Percentiles rank a stretch among this genome's conserved stretches.
phyloP scores from a whole-genome alignment of 2,113 vertebrate species.

The Sprattus sprattus region DNA sequence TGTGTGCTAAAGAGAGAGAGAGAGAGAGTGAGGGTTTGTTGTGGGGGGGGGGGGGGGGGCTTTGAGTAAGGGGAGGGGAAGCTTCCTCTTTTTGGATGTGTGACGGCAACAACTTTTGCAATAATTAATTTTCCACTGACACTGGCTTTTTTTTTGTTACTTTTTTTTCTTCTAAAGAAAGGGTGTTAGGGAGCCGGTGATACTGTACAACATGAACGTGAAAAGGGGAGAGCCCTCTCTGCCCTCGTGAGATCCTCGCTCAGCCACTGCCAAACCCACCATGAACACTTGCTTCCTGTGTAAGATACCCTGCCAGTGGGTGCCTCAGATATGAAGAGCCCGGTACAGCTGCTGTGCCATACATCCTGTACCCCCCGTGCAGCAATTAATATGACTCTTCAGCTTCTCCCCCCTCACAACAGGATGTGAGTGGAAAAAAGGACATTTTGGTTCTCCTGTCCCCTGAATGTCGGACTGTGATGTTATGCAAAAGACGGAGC shows the following conservation, averaged over 20 bases:
- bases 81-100: slow-evolving; percentile 67
- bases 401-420: not conserved
- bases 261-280: not conserved
- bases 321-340: not conserved
- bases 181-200: not conserved
- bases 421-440: not conserved
- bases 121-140: slow-evolving; percentile 66
- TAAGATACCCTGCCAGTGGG: not conserved
- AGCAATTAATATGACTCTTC: not conserved
- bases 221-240: not conserved
- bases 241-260: not conserved
- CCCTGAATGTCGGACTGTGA: not conserved
- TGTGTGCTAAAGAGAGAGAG: not conserved
- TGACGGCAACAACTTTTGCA: slow-evolving; percentile 62
- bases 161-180: not conserved
- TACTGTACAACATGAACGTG: not conserved
- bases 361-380: not conserved
- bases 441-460: not conserved
- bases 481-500: slow-evolving; percentile 3
- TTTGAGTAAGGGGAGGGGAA: not conserved
- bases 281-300: not conserved
- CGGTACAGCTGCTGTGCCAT: not conserved
- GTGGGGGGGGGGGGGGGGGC: not conserved
- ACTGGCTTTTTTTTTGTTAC: not conserved
- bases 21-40: not conserved